Percentiles rank a stretch among this genome's conserved stretches.
phyloP scores from a whole-genome alignment of 2,888 invertebrate species.

The Melinopterus prodromus region DNA sequence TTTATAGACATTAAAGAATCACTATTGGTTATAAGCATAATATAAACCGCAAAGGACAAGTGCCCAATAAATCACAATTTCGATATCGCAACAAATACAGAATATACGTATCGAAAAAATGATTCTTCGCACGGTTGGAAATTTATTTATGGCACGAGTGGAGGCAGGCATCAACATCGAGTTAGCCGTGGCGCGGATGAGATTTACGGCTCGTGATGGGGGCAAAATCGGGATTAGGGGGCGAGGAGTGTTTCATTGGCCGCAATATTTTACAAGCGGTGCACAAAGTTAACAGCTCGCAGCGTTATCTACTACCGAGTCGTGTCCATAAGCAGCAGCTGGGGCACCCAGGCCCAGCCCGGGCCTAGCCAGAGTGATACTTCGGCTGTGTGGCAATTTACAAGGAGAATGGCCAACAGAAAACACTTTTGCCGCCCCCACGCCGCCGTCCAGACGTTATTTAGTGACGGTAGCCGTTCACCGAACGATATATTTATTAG shows the following conservation, averaged over 20 bases:
- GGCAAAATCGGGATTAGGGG: slow-evolving; percentile 4
- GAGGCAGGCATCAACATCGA: not conserved
- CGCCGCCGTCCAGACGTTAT: not conserved
- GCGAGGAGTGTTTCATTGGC: slow-evolving; percentile 4
- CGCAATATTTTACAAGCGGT: slow-evolving; percentile 4
- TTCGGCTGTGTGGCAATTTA: not conserved
- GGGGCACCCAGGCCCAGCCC: not conserved
- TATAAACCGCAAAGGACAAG: too few relatives aligned
- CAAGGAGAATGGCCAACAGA: not conserved
- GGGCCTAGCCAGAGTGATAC: not conserved
- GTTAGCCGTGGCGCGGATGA: not conserved
- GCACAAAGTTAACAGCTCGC: slow-evolving; percentile 4
- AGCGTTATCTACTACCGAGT: not conserved
- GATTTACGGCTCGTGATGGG: not conserved
- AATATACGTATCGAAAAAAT: not conserved
- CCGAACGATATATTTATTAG: slow-evolving; percentile 4
- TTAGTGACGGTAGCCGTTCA: not conserved
- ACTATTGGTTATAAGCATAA: too few relatives aligned
- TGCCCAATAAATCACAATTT: not conserved
- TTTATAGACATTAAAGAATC: too few relatives aligned
- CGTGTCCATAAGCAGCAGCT: slow-evolving; percentile 4
- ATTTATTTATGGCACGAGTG: not conserved
- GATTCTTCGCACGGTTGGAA: not conserved
- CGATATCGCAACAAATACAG: not conserved
- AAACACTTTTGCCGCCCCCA: not conserved